Evolutionary conservation across 2,113 vertebrate genomes (phyloP), one percentile per base, ranked within the genome.

Genomic region (Oncorhynchus kisutch): DNA sequence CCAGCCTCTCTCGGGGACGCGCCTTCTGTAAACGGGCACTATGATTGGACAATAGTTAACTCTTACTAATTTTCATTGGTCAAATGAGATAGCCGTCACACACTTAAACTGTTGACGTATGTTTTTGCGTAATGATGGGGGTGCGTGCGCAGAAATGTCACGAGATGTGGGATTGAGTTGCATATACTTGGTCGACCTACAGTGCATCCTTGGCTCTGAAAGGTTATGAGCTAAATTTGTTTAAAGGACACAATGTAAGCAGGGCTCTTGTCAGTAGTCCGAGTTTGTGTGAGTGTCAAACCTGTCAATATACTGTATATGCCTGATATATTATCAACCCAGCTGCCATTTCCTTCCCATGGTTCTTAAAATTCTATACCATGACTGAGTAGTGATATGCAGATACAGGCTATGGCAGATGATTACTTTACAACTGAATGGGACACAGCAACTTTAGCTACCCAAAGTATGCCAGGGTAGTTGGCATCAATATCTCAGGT

Each of bases 151-250:
- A 79, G 68, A 62, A 75, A 67, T 83, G 90, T 94, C 91, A 94
- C 91, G 90, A 77, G 93, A 89, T 75, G 87, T 69, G 72, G 87
- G 87, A 82, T 90, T 77, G 8, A 71, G 78, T 91, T 89, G 67
- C 85, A 3, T 24, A n/a, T 67, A 18, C 69, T 73, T 72, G 25
- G 34, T 68, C 70, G 71, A 70, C 59, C 76, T 48, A 49, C 20
- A 67, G 71, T 72, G 48, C 67, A 65, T 65, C 18, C 14, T 54
- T 77, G 70, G 65, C n/a, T 74, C 48, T 3, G 12, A 88, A 86
- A 88, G 82, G 82, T 84, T 86, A 82, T 12, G 11, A 49, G 80
- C 78, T 82, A 82, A 82, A 81, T 85, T 27, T 77, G 74, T 77
- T 68, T 27, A 20, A 13, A 77, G 78, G 64, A 73, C 76, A 65